A percentile compares a stretch with the other conserved stretches of the same genome.
Evolutionary conservation across 2,113 vertebrate species (phyloP).

Genomic region (Lota lota): DNA sequence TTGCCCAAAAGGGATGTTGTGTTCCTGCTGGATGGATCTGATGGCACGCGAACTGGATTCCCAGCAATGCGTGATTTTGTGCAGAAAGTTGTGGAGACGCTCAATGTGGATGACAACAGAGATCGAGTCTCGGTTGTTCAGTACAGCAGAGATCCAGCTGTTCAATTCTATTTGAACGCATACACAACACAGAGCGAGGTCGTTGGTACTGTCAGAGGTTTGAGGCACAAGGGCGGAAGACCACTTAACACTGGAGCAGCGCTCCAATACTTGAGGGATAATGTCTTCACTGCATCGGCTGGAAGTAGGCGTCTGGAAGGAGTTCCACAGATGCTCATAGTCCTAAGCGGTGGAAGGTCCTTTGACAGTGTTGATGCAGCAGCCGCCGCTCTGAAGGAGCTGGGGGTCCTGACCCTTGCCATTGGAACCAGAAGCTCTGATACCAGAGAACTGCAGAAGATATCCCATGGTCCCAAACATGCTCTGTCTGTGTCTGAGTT

Average conservation of each 20-base stretch:
- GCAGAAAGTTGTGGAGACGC: constrained; percentile 26
- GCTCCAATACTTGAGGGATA: constrained; percentile 40
- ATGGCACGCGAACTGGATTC: constrained; percentile 41
- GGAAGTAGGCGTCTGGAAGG: constrained; percentile 34
- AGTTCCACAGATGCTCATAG: constrained; percentile 37
- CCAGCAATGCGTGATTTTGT: constrained; percentile 79
- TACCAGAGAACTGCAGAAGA: constrained; percentile 22
- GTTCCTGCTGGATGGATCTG: constrained; percentile 40
- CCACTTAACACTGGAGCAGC: constrained; percentile 52
- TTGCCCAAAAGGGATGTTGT: constrained; percentile 26
- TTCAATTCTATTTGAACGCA: constrained; percentile 32
- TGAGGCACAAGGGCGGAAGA: constrained; percentile 50
- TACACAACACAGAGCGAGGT: constrained; percentile 17
- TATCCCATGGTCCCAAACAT: constrained; percentile 12
- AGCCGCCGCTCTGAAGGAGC: constrained; percentile 18
- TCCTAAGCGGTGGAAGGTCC: constrained; percentile 27
- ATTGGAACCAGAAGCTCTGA: constrained; percentile 50
- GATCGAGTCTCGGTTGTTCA: constrained; percentile 35
- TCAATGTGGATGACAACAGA: constrained; percentile 24
- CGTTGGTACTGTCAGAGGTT: constrained; percentile 12
- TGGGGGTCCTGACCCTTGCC: constrained; percentile 19
- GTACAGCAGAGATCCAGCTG: constrained; percentile 28
- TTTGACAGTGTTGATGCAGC: constrained; percentile 18
- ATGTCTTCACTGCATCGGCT: constrained; percentile 23
- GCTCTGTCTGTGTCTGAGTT: constrained; percentile 25